Evolutionary conservation across 2,113 vertebrate species (phyloP), one percentile per base, ranked within the genome.

Genomic region (Salvelinus fontinalis): DNA sequence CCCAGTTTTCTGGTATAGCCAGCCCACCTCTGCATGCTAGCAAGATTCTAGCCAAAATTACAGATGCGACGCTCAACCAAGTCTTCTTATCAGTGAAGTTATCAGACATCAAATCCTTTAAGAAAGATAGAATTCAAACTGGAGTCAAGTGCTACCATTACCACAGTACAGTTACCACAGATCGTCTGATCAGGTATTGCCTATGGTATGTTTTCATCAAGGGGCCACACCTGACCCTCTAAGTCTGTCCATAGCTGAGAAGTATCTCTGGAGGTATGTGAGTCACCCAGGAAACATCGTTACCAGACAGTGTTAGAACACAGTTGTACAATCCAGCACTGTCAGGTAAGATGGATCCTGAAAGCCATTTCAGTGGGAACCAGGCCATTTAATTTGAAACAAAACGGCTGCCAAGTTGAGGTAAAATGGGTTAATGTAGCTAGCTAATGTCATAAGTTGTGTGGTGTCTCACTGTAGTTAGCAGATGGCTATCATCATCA

Each of bases 221-320:
- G 20, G 1, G 6, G 20, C 24, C 5, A 62, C 18, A 62, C 16
- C 59, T 62, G 16, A 62, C n/a, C 59, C n/a, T 62, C 9, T 44
- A 44, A 3, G 39, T 44, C 39, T 9, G n/a, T 24, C 18, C 59
- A 62, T 22, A 22, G 6, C n/a, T 22, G n/a, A 62, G 9, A 9
- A 44, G 59, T 62, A 22, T 62, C 13, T 22, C 59, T n/a, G 59
- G 18, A 60, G 51, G 84, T 76, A 64, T 80, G 81, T 81, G 90
- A 94, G 89, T 91, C 93, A 74, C 95, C 93, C 97, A 95, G 96
- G 93, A 95, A 99, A 97, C 97, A 99, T 99, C 97, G 97, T 99
- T 99, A 99, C 97, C 97, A 99, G 97, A 99, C 97, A 99, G 97
- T 99, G 97, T 99, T 99, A 99, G 97, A 99, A 95, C 91, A 90